Evolutionary conservation across 2,113 vertebrate species (phyloP).

Genomic region (Cnemophilus loriae): DNA sequence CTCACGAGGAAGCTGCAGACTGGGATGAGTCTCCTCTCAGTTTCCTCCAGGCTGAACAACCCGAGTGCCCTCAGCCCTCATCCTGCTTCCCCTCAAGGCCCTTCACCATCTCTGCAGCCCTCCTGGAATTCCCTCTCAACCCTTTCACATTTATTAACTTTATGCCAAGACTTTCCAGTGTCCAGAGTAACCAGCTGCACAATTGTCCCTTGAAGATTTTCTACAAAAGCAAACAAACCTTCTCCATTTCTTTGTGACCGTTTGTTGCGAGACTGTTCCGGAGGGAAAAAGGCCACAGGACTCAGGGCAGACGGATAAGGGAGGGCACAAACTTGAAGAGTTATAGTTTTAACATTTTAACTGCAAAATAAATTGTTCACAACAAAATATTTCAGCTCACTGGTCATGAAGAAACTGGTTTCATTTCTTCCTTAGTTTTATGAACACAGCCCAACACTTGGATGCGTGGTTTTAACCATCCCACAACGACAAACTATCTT

Average conservation of each 20-base stretch:
- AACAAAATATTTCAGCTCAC: background rate
- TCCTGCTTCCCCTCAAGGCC: background rate
- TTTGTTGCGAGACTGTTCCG: background rate
- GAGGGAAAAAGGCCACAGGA: background rate
- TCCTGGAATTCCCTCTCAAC: too few species aligned
- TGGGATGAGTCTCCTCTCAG: background rate
- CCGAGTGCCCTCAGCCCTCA: background rate
- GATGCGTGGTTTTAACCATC: rapidly evolving
- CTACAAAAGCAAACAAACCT: background rate
- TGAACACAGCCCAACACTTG: background rate
- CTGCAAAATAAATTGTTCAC: background rate
- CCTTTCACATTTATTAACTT: background rate
- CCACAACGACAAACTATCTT: background rate
- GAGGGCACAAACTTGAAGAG: background rate
- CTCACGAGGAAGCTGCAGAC: background rate
- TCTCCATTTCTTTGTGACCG: background rate
- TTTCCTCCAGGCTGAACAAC: background rate
- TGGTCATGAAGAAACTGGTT: background rate
- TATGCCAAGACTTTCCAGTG: background rate
- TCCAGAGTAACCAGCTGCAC: background rate
- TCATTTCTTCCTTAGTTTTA: background rate
- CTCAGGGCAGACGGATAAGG: background rate
- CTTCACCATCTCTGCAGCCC: background rate
- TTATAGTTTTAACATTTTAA: background rate
- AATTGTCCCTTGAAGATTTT: background rate